Conservation (phyloP, 2,888 invertebrate species). For the Portevinia maculata region DNA sequence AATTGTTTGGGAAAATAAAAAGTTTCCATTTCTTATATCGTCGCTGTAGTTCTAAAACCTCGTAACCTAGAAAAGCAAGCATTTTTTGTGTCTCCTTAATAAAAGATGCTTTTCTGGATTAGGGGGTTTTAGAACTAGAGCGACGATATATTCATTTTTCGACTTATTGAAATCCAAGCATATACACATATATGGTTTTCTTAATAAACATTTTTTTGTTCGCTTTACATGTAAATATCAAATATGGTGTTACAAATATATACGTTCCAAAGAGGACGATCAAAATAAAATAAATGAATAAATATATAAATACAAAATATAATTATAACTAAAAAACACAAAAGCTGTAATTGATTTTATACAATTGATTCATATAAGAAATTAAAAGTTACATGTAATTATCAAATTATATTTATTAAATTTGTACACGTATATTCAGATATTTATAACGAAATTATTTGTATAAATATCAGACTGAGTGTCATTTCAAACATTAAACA, state of each 20-base stretch:
- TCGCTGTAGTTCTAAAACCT: no score
- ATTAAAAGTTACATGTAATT: conserved; percentile 61
- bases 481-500: conserved; percentile 54
- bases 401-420: conserved; percentile 37
- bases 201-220: conserved; percentile 33
- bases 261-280: conserved; percentile 19
- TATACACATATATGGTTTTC: conserved; percentile 64
- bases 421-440: conserved; percentile 53
- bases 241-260: conserved; percentile 36
- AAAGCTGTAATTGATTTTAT: conserved; percentile 64
- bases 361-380: conserved; percentile 56
- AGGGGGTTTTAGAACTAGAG: no score
- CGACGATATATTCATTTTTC: conserved; percentile 33
- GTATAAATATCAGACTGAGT: conserved; percentile 55
- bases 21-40: not conserved
- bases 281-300: conserved; percentile 11
- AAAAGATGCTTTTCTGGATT: no score
- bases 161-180: conserved; percentile 70
- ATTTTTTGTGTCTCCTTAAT: no score
- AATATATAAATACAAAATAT: conserved; percentile 20
- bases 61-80: no score
- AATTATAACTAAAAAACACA: conserved; percentile 48
- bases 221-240: conserved; percentile 58
- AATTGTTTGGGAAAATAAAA: conserved; percentile 6
- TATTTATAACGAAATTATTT: conserved; percentile 58